A percentile compares a stretch with the other conserved stretches of the same genome.
Conservation (phyloP, 1,140 invertebrate genomes). For the Eurosta solidaginis region DNA sequence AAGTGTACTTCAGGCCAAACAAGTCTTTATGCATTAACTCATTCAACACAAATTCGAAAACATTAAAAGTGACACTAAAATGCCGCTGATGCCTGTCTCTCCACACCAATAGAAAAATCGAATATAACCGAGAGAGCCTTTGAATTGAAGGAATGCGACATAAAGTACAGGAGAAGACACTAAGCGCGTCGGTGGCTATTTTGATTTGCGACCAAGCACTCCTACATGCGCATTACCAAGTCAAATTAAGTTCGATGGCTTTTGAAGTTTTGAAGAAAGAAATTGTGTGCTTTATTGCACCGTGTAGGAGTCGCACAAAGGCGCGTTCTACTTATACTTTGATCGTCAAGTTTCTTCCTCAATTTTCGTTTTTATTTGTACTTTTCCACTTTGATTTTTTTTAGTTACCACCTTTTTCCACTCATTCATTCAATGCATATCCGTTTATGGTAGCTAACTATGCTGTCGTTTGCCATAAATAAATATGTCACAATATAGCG, state of each 20-base stretch:
- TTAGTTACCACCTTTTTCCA: background rate
- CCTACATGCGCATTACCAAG: background rate
- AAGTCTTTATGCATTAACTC: background rate
- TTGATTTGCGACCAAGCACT: conserved; percentile 17
- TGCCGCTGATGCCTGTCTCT: background rate
- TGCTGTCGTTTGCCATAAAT: background rate
- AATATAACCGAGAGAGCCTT: background rate
- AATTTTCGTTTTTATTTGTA: background rate
- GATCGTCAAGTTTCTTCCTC: background rate
- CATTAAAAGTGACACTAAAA: background rate
- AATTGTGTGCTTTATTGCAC: background rate
- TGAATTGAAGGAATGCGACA: background rate
- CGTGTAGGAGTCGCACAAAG: background rate
- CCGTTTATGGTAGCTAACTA: too few relatives aligned
- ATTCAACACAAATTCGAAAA: background rate
- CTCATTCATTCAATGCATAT: background rate
- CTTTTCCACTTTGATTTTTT: background rate
- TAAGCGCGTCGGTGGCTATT: background rate
- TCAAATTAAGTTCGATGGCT: background rate
- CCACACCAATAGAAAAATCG: background rate
- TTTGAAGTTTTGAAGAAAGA: conserved; percentile 5
- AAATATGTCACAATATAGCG: background rate
- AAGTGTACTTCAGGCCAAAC: too few relatives aligned
- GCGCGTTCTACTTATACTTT: background rate
- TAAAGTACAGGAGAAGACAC: background rate